Base-by-base conservation (phyloP, 2,797 vertebrate genomes). In the Sciurus vulgaris region DNA sequence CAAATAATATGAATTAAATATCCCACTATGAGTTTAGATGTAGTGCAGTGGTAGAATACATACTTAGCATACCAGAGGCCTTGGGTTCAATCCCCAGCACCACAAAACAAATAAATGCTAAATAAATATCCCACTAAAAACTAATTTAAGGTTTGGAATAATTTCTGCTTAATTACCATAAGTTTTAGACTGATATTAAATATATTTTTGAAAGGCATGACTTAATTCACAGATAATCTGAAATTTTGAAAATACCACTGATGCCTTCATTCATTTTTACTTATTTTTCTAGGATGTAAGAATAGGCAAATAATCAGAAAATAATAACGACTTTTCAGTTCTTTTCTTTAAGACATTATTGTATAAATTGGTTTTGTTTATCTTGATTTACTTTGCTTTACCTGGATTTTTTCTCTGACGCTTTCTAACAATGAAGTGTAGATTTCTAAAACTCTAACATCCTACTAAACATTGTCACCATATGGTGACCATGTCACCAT, bases 361-460 rank as follows among this genome's bases (percentile, higher is more conserved):
- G 22, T 51, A 17, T 76, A 2, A 70, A 59, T 76, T 69, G 12
- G 15, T 59, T 85, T 74, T 54, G 20, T 56, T 59, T 82, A 63
- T 13, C 24, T 61, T 61, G 2, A 7, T 61, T 54, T 83, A 35
- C 70, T n/a, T 91, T 35, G 33, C 10, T 91, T 81, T 76, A 82
- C n/a, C 28, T 77, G 4, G 9, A 83, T 77, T 61, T 67, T 73
- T 92, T 77, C 49, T 92, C 30, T 84, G 22, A 88, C 63, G 15
- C 9, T 70, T 92, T 69, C 22, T 84, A 8, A 88, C 13, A 70
- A 41, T 41, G n/a, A 41, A 67, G 11, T 41, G 20, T n/a, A 9
- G 20, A 77, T 54, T 95, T 11, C 61, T 61, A 63, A 92, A 72
- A 30, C 51, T 89, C 14, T 89, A 44, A 61, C 74, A 61, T 92